phyloP scores from a whole-genome alignment of 2,888 invertebrate species.

The Eudiplozoon nipponicum region DNA sequence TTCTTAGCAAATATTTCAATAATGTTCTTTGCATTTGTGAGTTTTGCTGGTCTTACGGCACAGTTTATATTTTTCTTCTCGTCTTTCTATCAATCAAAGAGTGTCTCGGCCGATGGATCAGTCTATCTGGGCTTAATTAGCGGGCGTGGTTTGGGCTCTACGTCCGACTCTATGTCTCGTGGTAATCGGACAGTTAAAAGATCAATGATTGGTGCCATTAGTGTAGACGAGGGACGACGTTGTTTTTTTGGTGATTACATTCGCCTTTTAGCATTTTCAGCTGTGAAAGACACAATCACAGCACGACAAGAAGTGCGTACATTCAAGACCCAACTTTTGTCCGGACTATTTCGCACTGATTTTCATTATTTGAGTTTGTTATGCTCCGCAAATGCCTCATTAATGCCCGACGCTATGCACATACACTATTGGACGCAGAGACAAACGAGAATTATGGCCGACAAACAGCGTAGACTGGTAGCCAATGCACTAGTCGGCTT shows the following conservation, averaged over 20 bases:
- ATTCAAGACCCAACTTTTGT: constrained; percentile 7
- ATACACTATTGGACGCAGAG: constrained; percentile 12
- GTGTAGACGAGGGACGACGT: background rate
- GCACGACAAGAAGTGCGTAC: constrained; percentile 11
- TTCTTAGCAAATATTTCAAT: constrained; percentile 10
- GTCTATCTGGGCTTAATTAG: too few relatives aligned
- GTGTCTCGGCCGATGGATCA: background rate
- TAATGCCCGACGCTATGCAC: constrained; percentile 9
- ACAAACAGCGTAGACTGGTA: too few relatives aligned
- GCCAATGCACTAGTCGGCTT: background rate
- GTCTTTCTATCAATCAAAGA: constrained; percentile 5
- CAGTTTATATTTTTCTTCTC: constrained; percentile 12
- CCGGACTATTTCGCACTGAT: constrained; percentile 11
- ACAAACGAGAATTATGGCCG: constrained; percentile 10
- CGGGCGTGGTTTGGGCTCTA: too few relatives aligned
- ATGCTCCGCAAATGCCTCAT: constrained; percentile 8
- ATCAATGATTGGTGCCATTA: constrained; percentile 4
- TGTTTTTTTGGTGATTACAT: constrained; percentile 12
- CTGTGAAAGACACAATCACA: constrained; percentile 1
- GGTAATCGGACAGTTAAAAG: background rate
- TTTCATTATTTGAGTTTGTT: constrained; percentile 13
- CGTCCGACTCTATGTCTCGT: too few relatives aligned
- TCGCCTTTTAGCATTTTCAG: constrained; percentile 7
- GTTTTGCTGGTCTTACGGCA: background rate
- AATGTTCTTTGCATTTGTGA: constrained; percentile 3